Evolutionary conservation across 2,888 invertebrate species (phyloP).

Genomic region (Sinodicranocentrus sp.): DNA sequence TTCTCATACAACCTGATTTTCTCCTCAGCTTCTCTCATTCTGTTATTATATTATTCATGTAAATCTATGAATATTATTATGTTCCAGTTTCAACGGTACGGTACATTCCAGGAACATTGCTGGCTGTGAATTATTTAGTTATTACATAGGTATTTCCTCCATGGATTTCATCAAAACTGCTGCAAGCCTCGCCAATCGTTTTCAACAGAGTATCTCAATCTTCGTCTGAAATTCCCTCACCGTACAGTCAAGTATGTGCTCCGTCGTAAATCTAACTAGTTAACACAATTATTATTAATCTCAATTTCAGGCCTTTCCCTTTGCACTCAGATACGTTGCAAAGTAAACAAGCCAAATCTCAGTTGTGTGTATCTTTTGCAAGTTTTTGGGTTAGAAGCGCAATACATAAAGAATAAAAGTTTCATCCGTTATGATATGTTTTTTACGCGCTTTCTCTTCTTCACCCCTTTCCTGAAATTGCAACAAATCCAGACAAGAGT

Average conservation of each 20-base stretch:
- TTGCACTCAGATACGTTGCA: no score
- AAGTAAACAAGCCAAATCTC: no score
- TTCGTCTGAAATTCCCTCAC: neutral
- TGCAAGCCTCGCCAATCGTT: no score
- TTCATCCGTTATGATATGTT: no score
- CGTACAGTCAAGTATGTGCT: neutral
- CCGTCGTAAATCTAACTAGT: neutral
- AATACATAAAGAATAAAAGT: no score
- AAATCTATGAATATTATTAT: no score
- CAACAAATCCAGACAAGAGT: neutral
- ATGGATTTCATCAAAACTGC: slow-evolving; percentile 11
- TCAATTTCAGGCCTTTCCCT: no score
- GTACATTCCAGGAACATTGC: neutral
- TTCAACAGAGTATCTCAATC: neutral
- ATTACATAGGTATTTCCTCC: slow-evolving; percentile 14
- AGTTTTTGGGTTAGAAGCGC: no score
- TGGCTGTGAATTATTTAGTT: slow-evolving; percentile 10
- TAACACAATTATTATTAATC: slow-evolving; percentile 7
- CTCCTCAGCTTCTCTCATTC: neutral
- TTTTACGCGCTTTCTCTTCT: neutral
- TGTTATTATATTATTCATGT: neutral
- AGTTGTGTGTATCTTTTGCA: no score
- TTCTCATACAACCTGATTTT: neutral
- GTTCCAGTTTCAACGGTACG: neutral
- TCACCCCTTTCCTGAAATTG: neutral